These are phyloP conservation scores for Cichladusa arquata DNA, from an alignment of 2,113 vertebrate genomes.

Conservation along the genomic window DNA sequence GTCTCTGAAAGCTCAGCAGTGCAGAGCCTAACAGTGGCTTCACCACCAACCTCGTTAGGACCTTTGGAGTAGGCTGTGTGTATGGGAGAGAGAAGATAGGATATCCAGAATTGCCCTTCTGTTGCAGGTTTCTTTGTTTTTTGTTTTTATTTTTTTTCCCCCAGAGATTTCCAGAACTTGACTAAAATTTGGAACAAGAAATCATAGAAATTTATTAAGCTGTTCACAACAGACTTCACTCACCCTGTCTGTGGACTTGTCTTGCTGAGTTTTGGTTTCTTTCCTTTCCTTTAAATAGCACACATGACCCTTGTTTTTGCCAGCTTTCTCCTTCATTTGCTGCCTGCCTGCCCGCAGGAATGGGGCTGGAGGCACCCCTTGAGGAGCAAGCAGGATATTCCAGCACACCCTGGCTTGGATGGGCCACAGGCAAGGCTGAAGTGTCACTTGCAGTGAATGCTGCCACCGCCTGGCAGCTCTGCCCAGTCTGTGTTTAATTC, in stretches of 20 bases:
- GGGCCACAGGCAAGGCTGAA: not conserved
- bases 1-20: not conserved
- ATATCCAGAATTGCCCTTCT: not conserved
- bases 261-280: not conserved
- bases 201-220: not conserved
- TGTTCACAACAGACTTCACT: not conserved
- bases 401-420: not conserved
- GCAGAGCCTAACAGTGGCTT: not conserved
- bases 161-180: not conserved
- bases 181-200: not conserved
- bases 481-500: not conserved
- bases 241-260: not conserved
- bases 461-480: constrained; percentile 29
- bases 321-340: not conserved
- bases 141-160: not conserved
- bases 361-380: not conserved
- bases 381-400: not conserved
- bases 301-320: not conserved
- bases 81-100: not conserved
- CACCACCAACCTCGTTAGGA: not conserved
- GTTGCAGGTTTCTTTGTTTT: not conserved
- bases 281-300: not conserved
- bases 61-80: not conserved
- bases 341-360: constrained; percentile 15
- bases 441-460: not conserved